Base-by-base conservation (phyloP, 2,888 invertebrate genomes). In the Protodeltote pygarga region DNA sequence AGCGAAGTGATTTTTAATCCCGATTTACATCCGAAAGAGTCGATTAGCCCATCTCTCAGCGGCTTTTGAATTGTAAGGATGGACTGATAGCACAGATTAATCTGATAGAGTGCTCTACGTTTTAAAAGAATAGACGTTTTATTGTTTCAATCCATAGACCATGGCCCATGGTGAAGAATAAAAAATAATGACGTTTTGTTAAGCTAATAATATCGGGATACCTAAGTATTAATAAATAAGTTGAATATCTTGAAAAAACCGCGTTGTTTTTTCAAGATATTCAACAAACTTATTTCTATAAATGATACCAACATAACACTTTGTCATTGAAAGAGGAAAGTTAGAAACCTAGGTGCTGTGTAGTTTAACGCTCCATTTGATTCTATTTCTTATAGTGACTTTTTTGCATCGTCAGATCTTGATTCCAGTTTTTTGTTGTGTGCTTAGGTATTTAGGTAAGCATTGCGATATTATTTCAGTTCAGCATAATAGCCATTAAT, bases 1-100 rank as follows among this genome's bases (percentile, higher is more conserved):
- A 65, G 65, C 71, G 69, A 79, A 85, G 80, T 82, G 83, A 82
- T 83, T 83, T 82, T 83, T 78, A 81, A 85, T 81, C 83, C 79
- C 71, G 81, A 81, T 85, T 82, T 85, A 76, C 78, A 75, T 57
- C 65, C 65, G 61, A 72, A 75, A 66, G 67, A 78, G 75, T 71
- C 76, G 76, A 80, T 79, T 75, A 79, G 70, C 55, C 61, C 65
- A 67, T 71, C 63, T 57, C 55, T 65, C 38, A 46, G 50, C 40
- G 52, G 57, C 40, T 46, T 65, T 50, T 46, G 52, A 24, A 29
- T 37, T n/a, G n/a, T n/a, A n/a, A n/a, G n/a, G n/a, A n/a, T n/a
- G n/a, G 47, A 55, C 35, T 37, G 25, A 27, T 17, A n/a, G n/a
- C 39, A 27, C 11, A 28, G 45, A 33, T 40, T 31, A 21, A 21